Evolutionary conservation across 2,113 vertebrate genomes (phyloP).

Genomic region (Solea solea): DNA sequence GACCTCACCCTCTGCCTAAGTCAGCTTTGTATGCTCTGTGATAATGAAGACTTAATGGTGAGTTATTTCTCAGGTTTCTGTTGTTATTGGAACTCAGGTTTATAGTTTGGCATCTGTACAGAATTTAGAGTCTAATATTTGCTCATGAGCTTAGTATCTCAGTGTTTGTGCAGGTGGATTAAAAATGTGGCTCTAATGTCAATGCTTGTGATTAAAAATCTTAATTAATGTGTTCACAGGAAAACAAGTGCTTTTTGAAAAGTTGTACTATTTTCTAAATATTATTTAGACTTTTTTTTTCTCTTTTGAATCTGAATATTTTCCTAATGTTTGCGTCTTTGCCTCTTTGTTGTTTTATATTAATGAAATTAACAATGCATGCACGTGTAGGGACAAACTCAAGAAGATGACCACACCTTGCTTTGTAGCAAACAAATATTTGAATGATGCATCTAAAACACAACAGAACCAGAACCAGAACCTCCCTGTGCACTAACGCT

Average conservation of each 20-base stretch:
- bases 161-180: constrained; percentile 40
- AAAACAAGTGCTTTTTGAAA: background rate
- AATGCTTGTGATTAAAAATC: constrained; percentile 23
- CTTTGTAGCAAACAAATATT: no score
- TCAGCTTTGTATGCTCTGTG: constrained; percentile 55
- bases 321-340: no score
- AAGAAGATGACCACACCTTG: no score
- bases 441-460: no score
- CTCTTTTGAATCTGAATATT: background rate
- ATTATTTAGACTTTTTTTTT: background rate
- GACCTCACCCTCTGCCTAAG: constrained; percentile 65
- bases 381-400: no score
- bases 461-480: no score
- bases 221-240: background rate
- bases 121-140: constrained; percentile 59
- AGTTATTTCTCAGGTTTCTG: constrained; percentile 57
- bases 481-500: no score
- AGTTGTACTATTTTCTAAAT: background rate
- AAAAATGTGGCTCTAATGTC: constrained; percentile 32
- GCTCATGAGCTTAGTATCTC: constrained; percentile 55
- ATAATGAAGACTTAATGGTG: constrained; percentile 61
- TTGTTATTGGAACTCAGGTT: constrained; percentile 46
- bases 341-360: no score
- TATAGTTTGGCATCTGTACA: constrained; percentile 59
- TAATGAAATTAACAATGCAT: no score